Conservation (phyloP, 1,140 invertebrate species). For the Drosophila kanapiae region DNA sequence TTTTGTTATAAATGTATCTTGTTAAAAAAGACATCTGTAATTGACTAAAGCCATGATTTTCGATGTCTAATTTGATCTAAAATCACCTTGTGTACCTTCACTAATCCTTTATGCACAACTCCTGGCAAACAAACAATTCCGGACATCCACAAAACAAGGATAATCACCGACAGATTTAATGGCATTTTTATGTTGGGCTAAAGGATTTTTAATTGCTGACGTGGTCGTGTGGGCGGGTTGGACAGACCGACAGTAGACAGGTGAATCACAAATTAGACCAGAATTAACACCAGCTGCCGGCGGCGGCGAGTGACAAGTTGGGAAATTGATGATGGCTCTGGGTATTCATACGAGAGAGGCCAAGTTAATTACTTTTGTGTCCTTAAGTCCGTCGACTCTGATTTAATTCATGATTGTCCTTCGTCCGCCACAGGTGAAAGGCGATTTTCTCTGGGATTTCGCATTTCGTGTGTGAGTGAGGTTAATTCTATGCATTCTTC, state of each 20-base stretch:
- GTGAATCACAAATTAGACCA: constrained; percentile 69
- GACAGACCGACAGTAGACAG: constrained; percentile 22
- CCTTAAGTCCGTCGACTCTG: constrained; percentile 21
- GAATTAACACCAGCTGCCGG: constrained; percentile 55
- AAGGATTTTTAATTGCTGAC: constrained; percentile 79
- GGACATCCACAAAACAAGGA: constrained; percentile 49
- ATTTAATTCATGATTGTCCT: constrained; percentile 48
- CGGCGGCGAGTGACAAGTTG: constrained; percentile 35
- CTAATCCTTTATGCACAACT: constrained; percentile 8
- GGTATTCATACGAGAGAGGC: constrained; percentile 42
- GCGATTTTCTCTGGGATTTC: constrained; percentile 30
- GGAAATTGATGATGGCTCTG: constrained; percentile 60
- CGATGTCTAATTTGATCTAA: neutral
- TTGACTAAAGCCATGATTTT: neutral
- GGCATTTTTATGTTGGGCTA: constrained; percentile 76
- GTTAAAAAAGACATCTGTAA: neutral
- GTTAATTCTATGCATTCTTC: constrained; percentile 22
- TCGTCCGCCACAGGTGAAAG: constrained; percentile 12
- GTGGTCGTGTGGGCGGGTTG: constrained; percentile 25
- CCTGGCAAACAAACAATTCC: constrained; percentile 25
- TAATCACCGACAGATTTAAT: constrained; percentile 75
- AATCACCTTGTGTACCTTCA: neutral
- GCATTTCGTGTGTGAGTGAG: constrained; percentile 6
- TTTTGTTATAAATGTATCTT: no score
- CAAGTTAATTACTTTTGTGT: constrained; percentile 73